A percentile compares a stretch with the other conserved stretches of the same genome.
Conservation (phyloP, 2,888 invertebrate genomes). For the Phorcus lineatus region DNA sequence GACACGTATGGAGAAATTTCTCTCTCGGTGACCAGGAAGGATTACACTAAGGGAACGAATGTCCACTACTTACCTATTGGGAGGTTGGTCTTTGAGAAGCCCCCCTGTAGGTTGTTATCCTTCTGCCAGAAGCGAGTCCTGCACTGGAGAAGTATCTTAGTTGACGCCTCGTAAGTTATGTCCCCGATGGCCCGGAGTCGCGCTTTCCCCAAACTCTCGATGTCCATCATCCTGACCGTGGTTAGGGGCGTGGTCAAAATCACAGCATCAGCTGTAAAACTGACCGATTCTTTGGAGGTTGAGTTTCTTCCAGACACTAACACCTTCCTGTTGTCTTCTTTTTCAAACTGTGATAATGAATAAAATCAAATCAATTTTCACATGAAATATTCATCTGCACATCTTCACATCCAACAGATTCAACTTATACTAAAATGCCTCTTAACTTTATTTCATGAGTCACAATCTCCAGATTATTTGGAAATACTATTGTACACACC, state of each 20-base stretch:
- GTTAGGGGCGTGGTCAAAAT: conserved; percentile 39
- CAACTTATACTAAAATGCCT: no score
- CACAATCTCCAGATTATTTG: no score
- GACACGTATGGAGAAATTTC: no score
- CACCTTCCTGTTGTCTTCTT: neutral
- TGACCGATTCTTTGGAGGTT: conserved; percentile 14
- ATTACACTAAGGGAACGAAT: neutral
- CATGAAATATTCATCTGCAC: no score
- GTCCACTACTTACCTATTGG: conserved; percentile 27
- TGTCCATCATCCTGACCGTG: conserved; percentile 38
- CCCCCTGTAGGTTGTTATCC: conserved; percentile 34
- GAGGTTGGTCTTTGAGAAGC: conserved; percentile 30
- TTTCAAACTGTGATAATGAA: no score
- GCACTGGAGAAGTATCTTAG: conserved; percentile 41
- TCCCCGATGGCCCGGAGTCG: conserved; percentile 25
- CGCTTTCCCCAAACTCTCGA: neutral
- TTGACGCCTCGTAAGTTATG: conserved; percentile 35
- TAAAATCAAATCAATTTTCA: no score
- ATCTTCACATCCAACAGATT: no score
- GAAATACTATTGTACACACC: neutral
- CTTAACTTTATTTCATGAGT: no score
- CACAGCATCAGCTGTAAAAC: conserved; percentile 36
- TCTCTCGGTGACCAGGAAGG: no score
- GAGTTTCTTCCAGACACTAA: conserved; percentile 29
- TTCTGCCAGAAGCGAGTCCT: conserved; percentile 41